Evolutionary conservation across 2,113 vertebrate genomes (phyloP), one percentile per base, ranked within the genome.

Genomic region (Vulpes lagopus): DNA sequence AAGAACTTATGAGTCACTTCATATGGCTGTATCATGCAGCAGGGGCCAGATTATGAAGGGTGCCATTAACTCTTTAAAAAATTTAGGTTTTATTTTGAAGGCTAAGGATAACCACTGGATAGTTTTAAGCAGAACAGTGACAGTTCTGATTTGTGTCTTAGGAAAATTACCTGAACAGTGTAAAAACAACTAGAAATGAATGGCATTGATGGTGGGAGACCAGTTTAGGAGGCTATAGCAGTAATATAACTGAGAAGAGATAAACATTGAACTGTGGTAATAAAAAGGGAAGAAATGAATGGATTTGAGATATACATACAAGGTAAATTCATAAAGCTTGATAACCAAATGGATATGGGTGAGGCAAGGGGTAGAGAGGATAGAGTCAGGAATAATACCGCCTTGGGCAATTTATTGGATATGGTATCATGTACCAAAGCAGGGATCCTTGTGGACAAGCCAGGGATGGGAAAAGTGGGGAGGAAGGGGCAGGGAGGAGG

Each of bases 1-100:
- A 80, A 5, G 9, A 95, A 81, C 11, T 86, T 86, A 10, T 30
- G 43, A 65, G 35, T 38, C 89, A 79, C 6, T 88, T 64, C 16
- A 27, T 74, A 69, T 30, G 35, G 53, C 16, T 49, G 59, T 53
- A 71, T 22, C 25, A 71, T 69, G 60, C 11, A 93, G 11, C 55
- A 74, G 6, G n/a, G 35, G 51, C 30, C 62, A 90, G 91, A 94
- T 94, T 62, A 65, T 80, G 7, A 74, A 91, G 60, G n/a, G 8
- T 86, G 22, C 20, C 62, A 94, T 43, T 49, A 97, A 92, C 35
- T 78, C 25, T 71, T 67, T 12, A 51, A 84, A 81, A 4, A 95
- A 95, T 59, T 81, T 89, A 87, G 38, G 92, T 59, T 81, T 89
- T 69, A 93, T 65, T 53, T 95, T 74, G 78, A 78, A 95, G 76